Evolutionary conservation across 1,140 invertebrate species (phyloP).

Genomic region (Ceratina australensis): DNA sequence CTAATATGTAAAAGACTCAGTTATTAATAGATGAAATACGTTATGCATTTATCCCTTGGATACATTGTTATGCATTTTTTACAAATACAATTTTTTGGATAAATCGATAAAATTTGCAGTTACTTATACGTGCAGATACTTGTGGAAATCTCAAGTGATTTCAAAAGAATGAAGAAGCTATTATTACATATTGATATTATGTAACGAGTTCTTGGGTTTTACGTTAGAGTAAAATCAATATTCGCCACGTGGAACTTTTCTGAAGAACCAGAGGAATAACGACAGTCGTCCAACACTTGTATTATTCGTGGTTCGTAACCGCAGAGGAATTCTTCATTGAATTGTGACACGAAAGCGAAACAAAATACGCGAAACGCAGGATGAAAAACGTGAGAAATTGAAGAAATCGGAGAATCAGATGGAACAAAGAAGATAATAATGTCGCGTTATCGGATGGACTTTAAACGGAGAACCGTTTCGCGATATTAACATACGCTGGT

Average conservation of each 20-base stretch:
- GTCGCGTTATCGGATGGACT: slow-evolving; percentile 19
- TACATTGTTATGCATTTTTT: no score
- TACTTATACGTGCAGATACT: no score
- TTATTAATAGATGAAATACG: no score
- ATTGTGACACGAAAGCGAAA: background rate
- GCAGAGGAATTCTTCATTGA: background rate
- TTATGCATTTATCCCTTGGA: no score
- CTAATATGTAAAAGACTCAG: no score
- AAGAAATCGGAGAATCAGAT: background rate
- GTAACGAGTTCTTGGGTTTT: background rate
- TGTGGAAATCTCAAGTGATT: background rate
- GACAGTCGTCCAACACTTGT: background rate
- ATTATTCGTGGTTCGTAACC: slow-evolving; percentile 1
- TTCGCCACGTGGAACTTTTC: slow-evolving; percentile 1
- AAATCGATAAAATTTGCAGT: no score
- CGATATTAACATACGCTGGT: slow-evolving; percentile 19
- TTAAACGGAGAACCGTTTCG: slow-evolving; percentile 36
- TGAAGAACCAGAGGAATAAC: slow-evolving; percentile 9
- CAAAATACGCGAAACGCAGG: background rate
- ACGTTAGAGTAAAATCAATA: background rate
- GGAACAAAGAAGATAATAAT: slow-evolving; percentile 4
- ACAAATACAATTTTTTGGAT: no score
- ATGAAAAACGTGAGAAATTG: background rate
- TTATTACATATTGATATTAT: background rate
- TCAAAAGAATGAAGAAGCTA: background rate